These are phyloP conservation scores for Neoscelio sp. DNA, from an alignment of 2,888 invertebrate species.

Conservation along the genomic window DNA sequence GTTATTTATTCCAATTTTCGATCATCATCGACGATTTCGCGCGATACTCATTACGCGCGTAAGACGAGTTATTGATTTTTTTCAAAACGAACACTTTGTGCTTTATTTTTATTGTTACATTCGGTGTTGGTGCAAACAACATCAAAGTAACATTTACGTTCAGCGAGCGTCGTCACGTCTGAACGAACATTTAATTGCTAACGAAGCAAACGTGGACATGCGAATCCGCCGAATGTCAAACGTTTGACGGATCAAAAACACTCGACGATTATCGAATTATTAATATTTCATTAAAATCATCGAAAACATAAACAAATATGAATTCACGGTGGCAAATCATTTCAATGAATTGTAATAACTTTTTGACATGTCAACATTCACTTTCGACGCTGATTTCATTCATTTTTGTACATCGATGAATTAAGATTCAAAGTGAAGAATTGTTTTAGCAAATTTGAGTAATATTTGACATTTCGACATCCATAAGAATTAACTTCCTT, in stretches of 20 bases:
- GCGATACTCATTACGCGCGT: background rate
- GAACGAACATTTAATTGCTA: conserved; percentile 49
- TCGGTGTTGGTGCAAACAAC: conserved; percentile 31
- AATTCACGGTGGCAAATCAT: no score
- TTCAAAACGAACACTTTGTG: conserved; percentile 21
- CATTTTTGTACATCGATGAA: no score
- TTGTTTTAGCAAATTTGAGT: no score
- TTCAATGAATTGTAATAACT: no score
- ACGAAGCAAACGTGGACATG: conserved; percentile 7
- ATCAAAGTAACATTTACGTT: conserved; percentile 51
- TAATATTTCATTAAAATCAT: conserved; percentile 1
- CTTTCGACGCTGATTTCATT: no score
- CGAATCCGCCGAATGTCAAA: conserved; percentile 15
- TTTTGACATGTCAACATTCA: no score
- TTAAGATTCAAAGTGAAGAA: no score
- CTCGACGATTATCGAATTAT: conserved; percentile 2
- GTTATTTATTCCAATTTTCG: background rate
- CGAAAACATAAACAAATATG: no score
- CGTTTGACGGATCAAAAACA: conserved; percentile 23
- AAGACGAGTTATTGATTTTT: conserved; percentile 18
- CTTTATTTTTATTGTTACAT: conserved; percentile 33
- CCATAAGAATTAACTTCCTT: no score
- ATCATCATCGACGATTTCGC: background rate
- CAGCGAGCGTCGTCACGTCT: conserved; percentile 34
- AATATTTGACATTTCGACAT: no score